Percentiles rank a stretch among this genome's conserved stretches.
These are phyloP conservation scores for Nothura maculosa DNA, from an alignment of 2,797 vertebrate genomes.

Conservation along the genomic window DNA sequence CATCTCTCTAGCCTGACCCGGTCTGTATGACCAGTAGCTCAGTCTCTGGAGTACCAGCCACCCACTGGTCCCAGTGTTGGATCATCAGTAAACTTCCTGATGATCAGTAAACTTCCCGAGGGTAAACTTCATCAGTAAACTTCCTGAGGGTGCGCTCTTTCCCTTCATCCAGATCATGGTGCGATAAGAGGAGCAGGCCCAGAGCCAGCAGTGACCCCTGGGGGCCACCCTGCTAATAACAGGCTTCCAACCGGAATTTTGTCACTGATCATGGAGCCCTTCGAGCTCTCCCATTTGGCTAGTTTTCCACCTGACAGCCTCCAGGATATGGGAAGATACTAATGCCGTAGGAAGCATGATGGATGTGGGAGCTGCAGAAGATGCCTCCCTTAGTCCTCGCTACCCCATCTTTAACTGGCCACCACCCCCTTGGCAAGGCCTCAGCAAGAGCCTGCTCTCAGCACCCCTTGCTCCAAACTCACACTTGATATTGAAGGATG, in stretches of 20 bases:
- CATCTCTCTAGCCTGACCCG: not conserved
- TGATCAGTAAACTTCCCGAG: too few relatives aligned
- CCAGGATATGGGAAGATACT: not conserved
- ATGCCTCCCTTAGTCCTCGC: not conserved
- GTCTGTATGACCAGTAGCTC: not conserved
- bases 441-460: not conserved
- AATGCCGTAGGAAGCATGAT: fast-evolving
- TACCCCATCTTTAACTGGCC: fast-evolving
- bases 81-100: not conserved
- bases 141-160: not conserved
- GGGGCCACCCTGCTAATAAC: not conserved
- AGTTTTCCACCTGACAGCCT: not conserved
- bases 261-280: not conserved
- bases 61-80: too few relatives aligned
- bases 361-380: not conserved
- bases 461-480: constrained; percentile 68
- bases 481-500: constrained; percentile 99
- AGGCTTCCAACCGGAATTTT: not conserved
- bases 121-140: too few relatives aligned
- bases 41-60: not conserved
- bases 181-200: too few relatives aligned
- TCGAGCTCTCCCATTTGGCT: not conserved
- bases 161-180: not conserved
- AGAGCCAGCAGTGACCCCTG: not conserved
- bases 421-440: not conserved